Evolutionary conservation across 1,140 invertebrate species (phyloP), one percentile per base, ranked within the genome.

Genomic region (Cydia fagiglandana): DNA sequence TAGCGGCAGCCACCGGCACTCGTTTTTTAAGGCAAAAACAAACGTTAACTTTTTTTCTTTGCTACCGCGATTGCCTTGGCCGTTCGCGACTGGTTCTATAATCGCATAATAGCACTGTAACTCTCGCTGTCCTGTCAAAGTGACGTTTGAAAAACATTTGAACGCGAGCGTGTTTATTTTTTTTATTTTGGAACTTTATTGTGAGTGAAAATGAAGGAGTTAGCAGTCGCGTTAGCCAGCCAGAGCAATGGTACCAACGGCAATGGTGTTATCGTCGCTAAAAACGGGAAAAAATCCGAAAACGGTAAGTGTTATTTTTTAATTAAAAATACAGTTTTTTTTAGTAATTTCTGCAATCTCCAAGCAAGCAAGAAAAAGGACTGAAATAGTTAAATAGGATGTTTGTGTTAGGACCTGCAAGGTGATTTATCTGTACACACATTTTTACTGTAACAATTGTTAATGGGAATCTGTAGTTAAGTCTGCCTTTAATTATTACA

Each of bases 121-220:
- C 45, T 38, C 66, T 70, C 66, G 76, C 41, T 78, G 74, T 74
- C 68, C 80, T 89, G 84, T 87, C 83, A 89, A 86, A 89, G 86
- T 91, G 87, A 91, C 88, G 83, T 88, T 84, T 77, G 75, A 84
- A 87, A 88, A 81, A 84, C n/a, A n/a, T n/a, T n/a, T n/a, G 86
- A 88, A 82, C 75, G 76, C 64, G 38, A 7, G 53, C 30, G 50
- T 76, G 74, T 78, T 73, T 80, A 68, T 76, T 81, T 77, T 75
- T 76, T 82, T 76, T 53, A 78, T 56, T 74, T 79, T 77, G 28
- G 34, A 70, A 76, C 61, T 77, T 82, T 79, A n/a, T 61, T 74
- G 73, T 77, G 64, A 53, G 77, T 77, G 76, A 84, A 45, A 80
- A 91, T 91, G 89, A 91, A 88, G 86, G 89, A 90, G 74, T 80